These are phyloP conservation scores for Sebastes iracundus DNA, from an alignment of 2,797 vertebrate species.

Conservation along the genomic window DNA sequence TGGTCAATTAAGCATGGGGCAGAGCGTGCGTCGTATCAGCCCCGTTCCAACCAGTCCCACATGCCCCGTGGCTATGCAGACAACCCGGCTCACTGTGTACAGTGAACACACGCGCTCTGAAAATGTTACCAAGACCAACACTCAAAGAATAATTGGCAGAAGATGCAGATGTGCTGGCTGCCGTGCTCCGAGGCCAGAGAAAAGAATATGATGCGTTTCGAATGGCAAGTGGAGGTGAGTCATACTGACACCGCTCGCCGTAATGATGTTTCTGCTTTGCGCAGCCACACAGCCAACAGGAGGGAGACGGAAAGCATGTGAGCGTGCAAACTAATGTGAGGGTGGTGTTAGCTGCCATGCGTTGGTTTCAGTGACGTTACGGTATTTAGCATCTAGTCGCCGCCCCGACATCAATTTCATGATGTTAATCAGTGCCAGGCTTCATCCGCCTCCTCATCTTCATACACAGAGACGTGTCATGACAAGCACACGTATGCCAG, in stretches of 20 bases:
- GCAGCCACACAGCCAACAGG: conserved; percentile 44
- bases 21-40: conserved; percentile 25
- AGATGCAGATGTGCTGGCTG: conserved; percentile 75
- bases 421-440: conserved; percentile 56
- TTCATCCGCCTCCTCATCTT: conserved; percentile 18
- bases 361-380: conserved; percentile 23
- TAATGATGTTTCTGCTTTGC: conserved; percentile 72
- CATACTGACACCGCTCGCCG: conserved; percentile 62
- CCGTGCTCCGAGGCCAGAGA: conserved; percentile 47
- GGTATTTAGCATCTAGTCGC: conserved; percentile 39
- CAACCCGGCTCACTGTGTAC: conserved; percentile 38
- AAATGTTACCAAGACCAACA: conserved; percentile 49
- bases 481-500: conserved; percentile 16
- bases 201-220: conserved; percentile 62
- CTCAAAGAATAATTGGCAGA: conserved; percentile 74
- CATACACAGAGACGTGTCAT: conserved; percentile 9
- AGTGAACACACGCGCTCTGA: conserved; percentile 5
- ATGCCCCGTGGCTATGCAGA: conserved; percentile 58
- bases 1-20: conserved; percentile 60
- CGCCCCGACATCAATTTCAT: conserved; percentile 40
- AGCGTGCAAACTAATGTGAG: conserved; percentile 56
- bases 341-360: conserved; percentile 49
- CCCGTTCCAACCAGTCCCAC: conserved; percentile 38
- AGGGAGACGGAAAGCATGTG: conserved; percentile 51
- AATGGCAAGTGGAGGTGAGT: conserved; percentile 81